Base-by-base conservation (phyloP, 2,888 invertebrate species). In the Brenthis daphne region DNA sequence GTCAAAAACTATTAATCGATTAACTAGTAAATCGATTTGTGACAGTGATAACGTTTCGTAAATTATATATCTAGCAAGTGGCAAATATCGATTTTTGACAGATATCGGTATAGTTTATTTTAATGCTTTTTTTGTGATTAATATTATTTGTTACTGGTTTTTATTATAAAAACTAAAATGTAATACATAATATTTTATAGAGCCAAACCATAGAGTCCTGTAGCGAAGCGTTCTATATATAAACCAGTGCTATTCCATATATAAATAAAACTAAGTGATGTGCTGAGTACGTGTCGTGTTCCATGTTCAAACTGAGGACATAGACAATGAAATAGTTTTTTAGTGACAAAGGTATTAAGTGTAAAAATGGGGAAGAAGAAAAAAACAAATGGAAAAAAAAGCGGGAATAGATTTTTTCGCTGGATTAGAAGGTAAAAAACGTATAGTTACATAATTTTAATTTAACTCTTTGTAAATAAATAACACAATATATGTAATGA, bases 301-400 rank as follows among this genome's bases (percentile, higher is more conserved):
- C 66, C 65, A 64, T 60, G 75, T 76, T 75, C 74, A 74, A 74
- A 74, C 75, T 76, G 72, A 64, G 56, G 63, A 74, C 79, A 80
- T 80, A 80, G 79, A 83, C 80, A 79, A 80, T 81, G 78, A 75
- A 76, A 74, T 74, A 68, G 69, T 74, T 75, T 77, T 74, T 73
- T 75, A 77, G 82, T 85, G 81, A 77, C 78, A 82, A 50, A 86
- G 87, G 85, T 78, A 72, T 70, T 75, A 70, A 70, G 74, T 65
- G 70, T 77, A 74, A 77, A 80, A 83, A 92, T 92, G 92, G 91
- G 91, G 73, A 92, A 91, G 75, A 92, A 91, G 85, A 92, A 90
- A 86, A 92, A 90, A 85, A 86, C 85, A 80, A 86, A 76, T 76
- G 85, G 81, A 14, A 90, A 87, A 76, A 89, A 84, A 77, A 83